phyloP scores from a whole-genome alignment of 2,888 invertebrate genomes.

The Sinotaia quadrata region DNA sequence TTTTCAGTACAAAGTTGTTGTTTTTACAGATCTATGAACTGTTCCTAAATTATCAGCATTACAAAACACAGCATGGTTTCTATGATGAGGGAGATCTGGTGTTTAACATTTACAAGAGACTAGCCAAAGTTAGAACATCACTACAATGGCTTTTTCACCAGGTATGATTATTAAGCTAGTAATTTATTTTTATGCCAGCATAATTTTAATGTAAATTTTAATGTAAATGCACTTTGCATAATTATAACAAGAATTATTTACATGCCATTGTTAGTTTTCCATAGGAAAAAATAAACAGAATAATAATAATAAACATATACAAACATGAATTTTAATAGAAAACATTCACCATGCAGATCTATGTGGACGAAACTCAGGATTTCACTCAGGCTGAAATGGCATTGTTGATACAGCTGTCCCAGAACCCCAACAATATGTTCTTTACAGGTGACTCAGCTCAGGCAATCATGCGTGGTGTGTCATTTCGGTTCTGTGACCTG shows the following conservation, averaged over 20 bases:
- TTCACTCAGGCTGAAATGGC: conserved; percentile 65
- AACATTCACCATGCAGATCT: no score
- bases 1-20: background rate
- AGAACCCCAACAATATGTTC: conserved; percentile 65
- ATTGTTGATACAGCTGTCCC: conserved; percentile 52
- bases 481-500: conserved; percentile 63
- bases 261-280: no score
- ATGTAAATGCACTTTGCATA: no score
- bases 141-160: no score
- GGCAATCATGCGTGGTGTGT: conserved; percentile 64
- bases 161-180: no score
- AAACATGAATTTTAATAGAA: no score
- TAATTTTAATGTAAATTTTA: no score
- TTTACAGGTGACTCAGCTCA: conserved; percentile 66
- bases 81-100: conserved; percentile 40
- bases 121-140: no score
- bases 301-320: no score
- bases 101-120: conserved; percentile 32
- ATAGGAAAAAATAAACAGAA: no score
- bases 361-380: conserved; percentile 65
- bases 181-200: no score
- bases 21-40: conserved; percentile 25
- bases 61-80: conserved; percentile 28
- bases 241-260: no score
- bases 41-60: conserved; percentile 27